Evolutionary conservation across 2,113 vertebrate genomes (phyloP).

Genomic region (Ptilonorhynchus violaceus): DNA sequence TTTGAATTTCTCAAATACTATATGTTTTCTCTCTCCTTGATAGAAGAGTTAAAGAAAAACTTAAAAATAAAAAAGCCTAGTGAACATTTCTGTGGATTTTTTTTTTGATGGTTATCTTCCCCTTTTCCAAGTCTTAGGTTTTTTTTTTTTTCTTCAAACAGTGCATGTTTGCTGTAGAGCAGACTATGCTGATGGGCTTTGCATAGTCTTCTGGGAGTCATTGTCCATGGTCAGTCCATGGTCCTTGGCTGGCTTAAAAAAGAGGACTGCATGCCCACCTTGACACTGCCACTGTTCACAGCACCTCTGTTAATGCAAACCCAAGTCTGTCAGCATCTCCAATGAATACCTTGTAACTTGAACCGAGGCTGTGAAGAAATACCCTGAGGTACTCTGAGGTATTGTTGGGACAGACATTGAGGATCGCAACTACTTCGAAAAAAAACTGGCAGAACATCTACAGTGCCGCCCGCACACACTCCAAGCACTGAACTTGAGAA

Average conservation of each 20-base stretch:
- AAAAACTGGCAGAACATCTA: background rate
- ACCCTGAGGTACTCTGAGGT: background rate
- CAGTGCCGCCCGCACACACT: background rate
- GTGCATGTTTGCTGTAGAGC: background rate
- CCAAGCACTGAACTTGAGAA: background rate
- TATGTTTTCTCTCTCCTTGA: background rate
- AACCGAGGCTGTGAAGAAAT: background rate
- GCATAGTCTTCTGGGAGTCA: background rate
- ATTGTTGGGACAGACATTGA: background rate
- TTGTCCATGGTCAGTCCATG: background rate
- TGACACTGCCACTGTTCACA: background rate
- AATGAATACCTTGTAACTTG: background rate
- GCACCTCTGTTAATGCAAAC: background rate
- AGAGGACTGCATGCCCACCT: background rate
- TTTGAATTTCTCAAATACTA: background rate
- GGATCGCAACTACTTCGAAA: background rate
- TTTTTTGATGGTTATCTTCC: background rate
- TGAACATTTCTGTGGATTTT: background rate
- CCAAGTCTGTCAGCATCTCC: background rate
- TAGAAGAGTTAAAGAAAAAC: background rate
- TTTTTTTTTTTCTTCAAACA: background rate
- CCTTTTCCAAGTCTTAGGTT: background rate
- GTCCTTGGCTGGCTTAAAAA: background rate
- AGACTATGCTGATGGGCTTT: background rate
- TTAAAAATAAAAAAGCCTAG: background rate